phyloP scores from a whole-genome alignment of 2,888 invertebrate genomes.

The Ceramica pisi region DNA sequence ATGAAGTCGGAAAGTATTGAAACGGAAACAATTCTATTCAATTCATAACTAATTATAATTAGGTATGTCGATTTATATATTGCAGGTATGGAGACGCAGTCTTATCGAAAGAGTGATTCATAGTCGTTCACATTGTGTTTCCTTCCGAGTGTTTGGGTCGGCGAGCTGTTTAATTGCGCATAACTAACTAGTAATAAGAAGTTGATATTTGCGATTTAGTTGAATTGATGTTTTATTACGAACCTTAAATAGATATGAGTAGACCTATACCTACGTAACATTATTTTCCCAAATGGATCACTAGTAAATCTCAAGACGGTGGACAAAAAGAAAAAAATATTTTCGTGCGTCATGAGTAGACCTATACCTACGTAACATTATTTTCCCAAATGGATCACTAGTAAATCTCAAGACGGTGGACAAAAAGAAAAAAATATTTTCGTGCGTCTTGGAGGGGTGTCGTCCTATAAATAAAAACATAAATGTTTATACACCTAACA shows the following conservation, averaged over 20 bases:
- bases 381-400: background rate
- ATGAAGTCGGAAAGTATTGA: conserved; percentile 23
- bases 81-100: conserved; percentile 22
- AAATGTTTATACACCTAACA: conserved; percentile 6
- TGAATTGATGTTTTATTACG: background rate
- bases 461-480: conserved; percentile 38
- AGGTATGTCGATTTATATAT: conserved; percentile 2
- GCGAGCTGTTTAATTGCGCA: conserved; percentile 25
- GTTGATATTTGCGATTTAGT: background rate
- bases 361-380: too few relatives aligned
- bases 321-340: background rate
- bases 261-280: too few relatives aligned
- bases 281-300: background rate
- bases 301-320: background rate
- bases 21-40: conserved; percentile 22
- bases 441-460: conserved; percentile 23
- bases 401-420: background rate
- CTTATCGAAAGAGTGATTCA: conserved; percentile 42
- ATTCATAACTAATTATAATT: background rate
- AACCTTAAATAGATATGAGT: background rate
- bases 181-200: background rate
- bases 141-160: conserved; percentile 23
- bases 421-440: conserved; percentile 1
- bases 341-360: background rate
- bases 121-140: conserved; percentile 34